phyloP scores from a whole-genome alignment of 2,113 vertebrate genomes.

The Ailurus styani region DNA sequence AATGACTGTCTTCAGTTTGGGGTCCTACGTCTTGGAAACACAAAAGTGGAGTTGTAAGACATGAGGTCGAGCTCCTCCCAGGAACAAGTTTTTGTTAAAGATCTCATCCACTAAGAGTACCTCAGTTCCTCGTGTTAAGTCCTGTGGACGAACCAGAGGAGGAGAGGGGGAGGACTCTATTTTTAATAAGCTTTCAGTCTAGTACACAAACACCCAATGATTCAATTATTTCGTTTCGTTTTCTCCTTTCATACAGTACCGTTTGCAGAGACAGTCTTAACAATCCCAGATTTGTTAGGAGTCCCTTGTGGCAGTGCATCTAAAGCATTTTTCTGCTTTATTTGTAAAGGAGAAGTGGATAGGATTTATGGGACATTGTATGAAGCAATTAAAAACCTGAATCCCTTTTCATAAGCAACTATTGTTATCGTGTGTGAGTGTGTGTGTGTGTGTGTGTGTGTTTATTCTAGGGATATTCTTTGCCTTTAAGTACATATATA shows the following conservation, averaged over 20 bases:
- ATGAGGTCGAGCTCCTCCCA: not conserved
- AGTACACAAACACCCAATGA: not conserved
- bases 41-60: not conserved
- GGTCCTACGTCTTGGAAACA: not conserved
- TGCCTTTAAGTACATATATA: not conserved
- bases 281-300: not conserved
- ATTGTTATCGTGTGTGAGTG: not conserved
- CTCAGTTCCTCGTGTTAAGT: not conserved
- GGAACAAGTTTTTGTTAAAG: not conserved
- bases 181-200: not conserved
- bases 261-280: not conserved
- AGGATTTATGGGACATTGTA: not conserved
- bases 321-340: not conserved
- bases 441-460: not conserved
- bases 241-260: not conserved
- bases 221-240: not conserved
- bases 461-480: not conserved
- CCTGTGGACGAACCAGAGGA: not conserved
- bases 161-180: not conserved
- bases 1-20: not conserved
- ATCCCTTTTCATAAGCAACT: not conserved
- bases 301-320: not conserved
- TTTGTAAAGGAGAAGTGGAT: not conserved
- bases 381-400: not conserved
- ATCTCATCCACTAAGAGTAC: not conserved